Evolutionary conservation across 1,140 invertebrate genomes (phyloP), one percentile per base, ranked within the genome.

Genomic region (Agrilus planipennis): DNA sequence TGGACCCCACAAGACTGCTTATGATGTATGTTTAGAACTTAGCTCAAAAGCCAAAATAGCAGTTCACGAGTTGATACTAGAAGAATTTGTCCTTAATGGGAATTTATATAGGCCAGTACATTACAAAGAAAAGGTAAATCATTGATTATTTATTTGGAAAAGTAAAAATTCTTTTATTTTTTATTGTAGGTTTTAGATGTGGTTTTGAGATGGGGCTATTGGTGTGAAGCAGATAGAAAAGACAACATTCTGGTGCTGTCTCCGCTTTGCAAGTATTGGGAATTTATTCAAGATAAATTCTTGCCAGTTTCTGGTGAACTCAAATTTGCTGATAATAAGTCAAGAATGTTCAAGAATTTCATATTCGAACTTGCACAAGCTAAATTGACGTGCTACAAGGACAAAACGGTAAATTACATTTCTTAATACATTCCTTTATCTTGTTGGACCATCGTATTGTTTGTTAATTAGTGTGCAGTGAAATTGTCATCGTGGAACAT

Each of bases 351-450:
- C 49, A 87, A 83, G 52, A 68, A 65, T 39, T 78, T 77, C 53
- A 72, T 77, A 37, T 84, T 89, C 54, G 82, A 89, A 58, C 79
- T 91, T 49, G 79, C 72, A 29, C 77, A 84, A 51, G 75, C 74
- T 0, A 82, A 76, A 53, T 65, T 93, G n/a, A 78, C 71, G 44
- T 81, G 78, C 46, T 87, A 79, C 50, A 90, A 89, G 56, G 81
- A 87, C 60, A 75, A 77, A 61, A 73, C 73, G 55, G 80, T 80
- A 59, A 61, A 9, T 27, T 4, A 31, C 2, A 34, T 34, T 34
- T 25, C 11, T 22, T n/a, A 14, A 16, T 31, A 6, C 12, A 31
- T n/a, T n/a, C n/a, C n/a, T n/a, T n/a, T n/a, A 31, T 31, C 7
- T 31, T 16, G 6, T 31, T 4, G 12, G 6, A 25, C 6, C 6